These are phyloP conservation scores for Trogon surrucura DNA, from an alignment of 2,113 vertebrate species.

Conservation along the genomic window DNA sequence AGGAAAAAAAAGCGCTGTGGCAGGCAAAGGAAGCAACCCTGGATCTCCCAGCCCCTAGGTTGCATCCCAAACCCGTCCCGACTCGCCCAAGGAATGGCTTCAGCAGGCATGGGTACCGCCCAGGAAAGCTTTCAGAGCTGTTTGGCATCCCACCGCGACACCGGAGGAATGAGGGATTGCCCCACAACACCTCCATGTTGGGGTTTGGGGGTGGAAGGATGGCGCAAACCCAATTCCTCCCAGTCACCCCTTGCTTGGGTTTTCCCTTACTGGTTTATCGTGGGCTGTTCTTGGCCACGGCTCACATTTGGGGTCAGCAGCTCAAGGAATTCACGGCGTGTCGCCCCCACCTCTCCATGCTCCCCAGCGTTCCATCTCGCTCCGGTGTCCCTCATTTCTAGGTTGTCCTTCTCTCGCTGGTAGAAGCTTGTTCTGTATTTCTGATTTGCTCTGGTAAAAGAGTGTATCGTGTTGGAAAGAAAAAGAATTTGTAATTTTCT, in stretches of 20 bases:
- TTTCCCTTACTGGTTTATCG: background rate
- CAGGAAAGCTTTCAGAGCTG: too few species aligned
- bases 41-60: too few species aligned
- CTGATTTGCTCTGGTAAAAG: conserved; percentile 35
- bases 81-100: too few species aligned
- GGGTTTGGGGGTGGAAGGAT: background rate
- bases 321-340: background rate
- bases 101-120: too few species aligned
- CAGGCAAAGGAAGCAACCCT: too few species aligned
- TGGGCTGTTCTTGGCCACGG: accelerated
- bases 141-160: too few species aligned
- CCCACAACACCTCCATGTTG: too few species aligned
- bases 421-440: conserved; percentile 11
- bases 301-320: accelerated
- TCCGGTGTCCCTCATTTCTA: background rate
- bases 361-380: accelerated
- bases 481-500: conserved; percentile 24
- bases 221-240: background rate
- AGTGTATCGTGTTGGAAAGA: background rate
- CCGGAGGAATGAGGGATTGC: too few species aligned
- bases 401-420: background rate
- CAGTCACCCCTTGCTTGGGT: background rate
- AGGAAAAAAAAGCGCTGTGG: background rate
- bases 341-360: background rate
- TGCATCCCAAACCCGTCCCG: background rate